phyloP scores from a whole-genome alignment of 2,888 invertebrate species.

The Sycophila texana region DNA sequence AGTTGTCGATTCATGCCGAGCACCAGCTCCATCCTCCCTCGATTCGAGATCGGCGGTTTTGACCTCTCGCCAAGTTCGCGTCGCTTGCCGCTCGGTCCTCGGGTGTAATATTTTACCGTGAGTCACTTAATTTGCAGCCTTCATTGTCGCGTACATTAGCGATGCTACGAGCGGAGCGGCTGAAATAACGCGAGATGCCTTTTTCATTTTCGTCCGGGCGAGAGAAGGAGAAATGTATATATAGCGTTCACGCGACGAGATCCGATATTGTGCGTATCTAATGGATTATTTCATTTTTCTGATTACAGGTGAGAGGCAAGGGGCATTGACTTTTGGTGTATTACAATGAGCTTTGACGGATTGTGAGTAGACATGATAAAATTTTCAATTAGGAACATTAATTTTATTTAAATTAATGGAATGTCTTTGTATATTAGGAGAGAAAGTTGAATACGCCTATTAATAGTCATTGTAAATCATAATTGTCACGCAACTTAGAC shows the following conservation, averaged over 20 bases:
- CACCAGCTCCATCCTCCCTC: not conserved
- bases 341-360: too few species aligned
- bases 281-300: conserved; percentile 9
- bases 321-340: not conserved
- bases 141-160: conserved; percentile 36
- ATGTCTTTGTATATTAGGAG: too few species aligned
- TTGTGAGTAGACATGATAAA: too few species aligned
- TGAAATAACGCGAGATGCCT: not conserved
- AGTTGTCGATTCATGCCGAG: not conserved
- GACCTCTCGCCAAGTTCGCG: conserved; percentile 36
- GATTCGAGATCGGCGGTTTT: conserved; percentile 24
- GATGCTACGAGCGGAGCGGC: not conserved
- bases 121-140: conserved; percentile 45
- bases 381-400: too few species aligned
- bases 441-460: too few species aligned
- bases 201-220: too few species aligned
- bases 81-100: not conserved
- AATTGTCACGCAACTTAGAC: too few species aligned
- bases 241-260: not conserved
- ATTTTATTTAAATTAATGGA: too few species aligned
- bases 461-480: too few species aligned
- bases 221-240: not conserved
- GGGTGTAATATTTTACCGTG: conserved; percentile 23
- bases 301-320: conserved; percentile 27
- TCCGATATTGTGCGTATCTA: not conserved